phyloP scores from a whole-genome alignment of 2,113 vertebrate genomes.

The Isurus oxyrinchus region DNA sequence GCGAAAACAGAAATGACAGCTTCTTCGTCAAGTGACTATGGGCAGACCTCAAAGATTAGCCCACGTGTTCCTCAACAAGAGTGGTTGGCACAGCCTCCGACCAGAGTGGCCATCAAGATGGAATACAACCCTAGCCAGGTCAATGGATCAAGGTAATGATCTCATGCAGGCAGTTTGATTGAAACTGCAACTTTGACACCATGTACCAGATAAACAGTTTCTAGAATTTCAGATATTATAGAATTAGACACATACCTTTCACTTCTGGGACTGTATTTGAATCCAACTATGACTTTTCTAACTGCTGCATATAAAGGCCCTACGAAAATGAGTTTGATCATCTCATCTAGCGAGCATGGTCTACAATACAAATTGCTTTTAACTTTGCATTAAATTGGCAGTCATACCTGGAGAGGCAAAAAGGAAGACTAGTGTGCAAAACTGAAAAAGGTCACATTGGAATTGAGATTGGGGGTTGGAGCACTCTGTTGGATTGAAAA shows the following conservation, averaged over 20 bases:
- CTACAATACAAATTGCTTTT: not conserved
- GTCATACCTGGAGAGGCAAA: not conserved
- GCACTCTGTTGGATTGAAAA: not conserved
- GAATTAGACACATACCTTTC: not conserved
- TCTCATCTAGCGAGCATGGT: not conserved
- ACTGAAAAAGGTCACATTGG: not conserved
- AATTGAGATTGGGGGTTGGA: not conserved
- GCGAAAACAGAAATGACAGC: conserved; percentile 76
- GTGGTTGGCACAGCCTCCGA: conserved; percentile 68
- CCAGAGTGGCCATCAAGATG: conserved; percentile 81
- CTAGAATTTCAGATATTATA: not conserved
- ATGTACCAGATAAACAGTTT: not conserved
- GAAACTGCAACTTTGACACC: not conserved
- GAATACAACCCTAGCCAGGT: conserved; percentile 73
- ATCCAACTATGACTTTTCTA: not conserved
- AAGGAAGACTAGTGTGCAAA: not conserved
- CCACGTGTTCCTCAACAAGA: conserved; percentile 73
- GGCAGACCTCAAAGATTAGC: conserved; percentile 77
- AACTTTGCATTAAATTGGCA: not conserved
- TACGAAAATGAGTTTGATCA: not conserved
- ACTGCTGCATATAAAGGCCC: not conserved
- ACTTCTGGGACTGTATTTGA: not conserved
- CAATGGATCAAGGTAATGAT: conserved; percentile 71
- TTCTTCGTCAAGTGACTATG: conserved; percentile 71
- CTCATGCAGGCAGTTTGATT: not conserved